Evolutionary conservation across 2,113 vertebrate species (phyloP), one percentile per base, ranked within the genome.

Genomic region (Alaudala cheleensis): DNA sequence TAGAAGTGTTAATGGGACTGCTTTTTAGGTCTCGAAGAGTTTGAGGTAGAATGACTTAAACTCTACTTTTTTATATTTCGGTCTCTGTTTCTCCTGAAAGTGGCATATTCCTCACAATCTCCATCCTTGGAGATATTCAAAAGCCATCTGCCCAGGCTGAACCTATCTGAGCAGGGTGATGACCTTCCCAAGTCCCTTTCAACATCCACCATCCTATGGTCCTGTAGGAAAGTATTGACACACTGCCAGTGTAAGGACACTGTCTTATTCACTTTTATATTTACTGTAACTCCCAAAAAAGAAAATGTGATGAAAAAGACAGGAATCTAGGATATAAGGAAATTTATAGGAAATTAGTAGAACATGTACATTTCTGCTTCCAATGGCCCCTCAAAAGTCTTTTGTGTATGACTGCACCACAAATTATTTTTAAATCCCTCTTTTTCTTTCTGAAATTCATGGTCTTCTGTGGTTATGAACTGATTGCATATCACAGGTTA

Each of bases 351-450:
- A 66, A 86, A 79, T 20, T 0, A 19, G 4, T 33, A 57, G 28
- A 58, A n/a, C 5, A 3, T 6, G 2, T 44, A 40, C 1, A 37
- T 57, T 61, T 64, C 21, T 81, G 26, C 42, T 51, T 20, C 9
- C 7, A 57, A 33, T 22, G 19, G 4, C 4, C 20, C 2, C 9
- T 37, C 15, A 56, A 4, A 56, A 0, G 11, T 31, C 19, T 67
- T 67, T 40, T 1, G 3, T 50, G 21, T 44, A 15, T 70, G 29
- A 70, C 22, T 71, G 26, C 31, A n/a, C 34, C 1, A 5, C 26
- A 10, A 11, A 6, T 9, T 22, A 18, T 56, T 79, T 49, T 2
- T 3, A 14, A 26, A 34, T 11, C 3, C 10, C 7, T 31, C 5
- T 31, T 31, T 7, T 61, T 28, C 37, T 62, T 42, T 42, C 26